These are phyloP conservation scores for Anolis carolinensis DNA, from an alignment of 2,113 vertebrate genomes.

Conservation along the genomic window DNA sequence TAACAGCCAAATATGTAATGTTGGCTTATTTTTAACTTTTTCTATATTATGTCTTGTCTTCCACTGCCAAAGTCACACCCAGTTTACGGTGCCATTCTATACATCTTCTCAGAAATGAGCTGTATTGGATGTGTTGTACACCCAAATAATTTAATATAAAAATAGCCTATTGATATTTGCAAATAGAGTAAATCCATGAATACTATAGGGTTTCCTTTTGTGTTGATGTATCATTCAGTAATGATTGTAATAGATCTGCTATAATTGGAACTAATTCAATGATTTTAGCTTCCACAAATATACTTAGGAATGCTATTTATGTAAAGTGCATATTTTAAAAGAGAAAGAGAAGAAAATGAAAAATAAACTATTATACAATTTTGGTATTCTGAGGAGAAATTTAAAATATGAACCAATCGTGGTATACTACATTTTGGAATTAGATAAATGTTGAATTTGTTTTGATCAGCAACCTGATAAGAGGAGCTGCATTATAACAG, in stretches of 20 bases:
- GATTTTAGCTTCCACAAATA: too few relatives aligned
- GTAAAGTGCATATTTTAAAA: fast-evolving
- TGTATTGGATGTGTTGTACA: background rate
- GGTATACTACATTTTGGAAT: background rate
- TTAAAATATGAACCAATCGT: background rate
- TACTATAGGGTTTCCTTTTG: too few relatives aligned
- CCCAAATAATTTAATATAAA: too few relatives aligned
- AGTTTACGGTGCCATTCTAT: background rate
- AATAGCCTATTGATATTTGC: too few relatives aligned
- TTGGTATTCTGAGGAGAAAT: background rate
- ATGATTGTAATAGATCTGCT: conserved; percentile 29
- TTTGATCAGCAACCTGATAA: background rate
- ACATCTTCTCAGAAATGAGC: background rate
- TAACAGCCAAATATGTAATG: background rate
- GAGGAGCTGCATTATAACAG: background rate
- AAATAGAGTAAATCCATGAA: too few relatives aligned
- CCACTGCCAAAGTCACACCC: background rate
- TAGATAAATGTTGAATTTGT: background rate
- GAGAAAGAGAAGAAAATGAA: background rate
- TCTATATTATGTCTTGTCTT: background rate
- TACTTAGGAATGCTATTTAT: background rate
- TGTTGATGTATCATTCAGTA: conserved; percentile 12
- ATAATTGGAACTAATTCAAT: too few relatives aligned
- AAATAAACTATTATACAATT: background rate
- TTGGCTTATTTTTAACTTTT: background rate